phyloP scores from a whole-genome alignment of 2,888 invertebrate genomes.

The Kuschelorhynchus macadamiae region DNA sequence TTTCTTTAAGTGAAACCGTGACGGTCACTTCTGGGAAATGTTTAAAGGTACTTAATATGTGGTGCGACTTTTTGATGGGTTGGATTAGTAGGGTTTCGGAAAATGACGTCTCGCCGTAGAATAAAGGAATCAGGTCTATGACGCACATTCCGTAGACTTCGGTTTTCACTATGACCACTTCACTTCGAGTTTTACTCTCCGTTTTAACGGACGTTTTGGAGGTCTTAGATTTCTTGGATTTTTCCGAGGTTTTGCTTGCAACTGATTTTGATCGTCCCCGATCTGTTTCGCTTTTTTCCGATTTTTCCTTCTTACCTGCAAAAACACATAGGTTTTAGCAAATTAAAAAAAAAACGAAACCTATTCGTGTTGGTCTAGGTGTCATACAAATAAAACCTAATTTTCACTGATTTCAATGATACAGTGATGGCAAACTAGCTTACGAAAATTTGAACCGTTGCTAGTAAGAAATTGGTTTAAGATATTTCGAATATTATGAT shows the following conservation, averaged over 20 bases:
- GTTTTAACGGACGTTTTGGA: constrained; percentile 10
- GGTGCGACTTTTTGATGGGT: constrained; percentile 53
- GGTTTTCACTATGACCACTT: constrained; percentile 13
- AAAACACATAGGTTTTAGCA: no score
- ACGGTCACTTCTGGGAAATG: constrained; percentile 60
- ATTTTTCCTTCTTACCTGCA: constrained; percentile 22
- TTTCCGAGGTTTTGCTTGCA: constrained; percentile 24
- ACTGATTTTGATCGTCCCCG: constrained; percentile 20
- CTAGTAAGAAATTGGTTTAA: no score
- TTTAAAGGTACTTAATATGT: constrained; percentile 58
- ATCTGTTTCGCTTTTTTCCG: constrained; percentile 16
- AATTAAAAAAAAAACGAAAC: no score
- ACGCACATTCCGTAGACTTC: constrained; percentile 55
- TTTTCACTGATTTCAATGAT: no score
- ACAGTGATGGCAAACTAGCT: no score
- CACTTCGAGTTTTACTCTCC: background rate
- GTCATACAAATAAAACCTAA: no score
- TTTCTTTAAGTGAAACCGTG: constrained; percentile 52
- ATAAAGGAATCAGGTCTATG: constrained; percentile 57
- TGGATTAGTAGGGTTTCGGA: constrained; percentile 56
- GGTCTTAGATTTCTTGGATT: constrained; percentile 21
- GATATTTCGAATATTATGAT: no score
- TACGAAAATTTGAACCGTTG: no score
- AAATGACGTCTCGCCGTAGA: constrained; percentile 53
- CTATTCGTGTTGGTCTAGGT: no score